Evolutionary conservation across 1,140 invertebrate genomes (phyloP).

Genomic region (Neomicropteryx cornuta): DNA sequence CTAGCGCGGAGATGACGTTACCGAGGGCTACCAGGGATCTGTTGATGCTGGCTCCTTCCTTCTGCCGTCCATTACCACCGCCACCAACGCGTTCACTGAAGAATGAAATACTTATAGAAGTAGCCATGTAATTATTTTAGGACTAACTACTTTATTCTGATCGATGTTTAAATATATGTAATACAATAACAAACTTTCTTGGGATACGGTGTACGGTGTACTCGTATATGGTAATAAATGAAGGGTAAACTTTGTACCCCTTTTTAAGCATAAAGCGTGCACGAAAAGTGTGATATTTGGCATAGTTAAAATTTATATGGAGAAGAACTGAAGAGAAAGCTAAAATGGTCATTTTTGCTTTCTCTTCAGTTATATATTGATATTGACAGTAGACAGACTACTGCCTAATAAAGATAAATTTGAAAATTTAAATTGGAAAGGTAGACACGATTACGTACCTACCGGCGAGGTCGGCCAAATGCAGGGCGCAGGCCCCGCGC

Average conservation of each 20-base stretch:
- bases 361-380: too few relatives aligned
- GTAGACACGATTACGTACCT: too few relatives aligned
- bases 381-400: too few relatives aligned
- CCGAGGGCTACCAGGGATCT: slow-evolving; percentile 68
- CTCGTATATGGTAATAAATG: neutral
- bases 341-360: neutral
- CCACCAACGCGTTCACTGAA: slow-evolving; percentile 20
- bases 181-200: neutral
- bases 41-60: slow-evolving; percentile 75
- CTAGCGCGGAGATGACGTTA: slow-evolving; percentile 66
- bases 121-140: too few relatives aligned
- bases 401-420: too few relatives aligned
- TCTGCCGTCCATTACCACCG: slow-evolving; percentile 35
- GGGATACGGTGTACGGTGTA: neutral
- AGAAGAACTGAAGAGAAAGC: too few relatives aligned
- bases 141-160: neutral
- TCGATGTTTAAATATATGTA: neutral
- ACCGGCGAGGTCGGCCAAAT: slow-evolving; percentile 58
- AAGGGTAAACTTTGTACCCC: too few relatives aligned
- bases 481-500: slow-evolving; percentile 42
- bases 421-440: too few relatives aligned
- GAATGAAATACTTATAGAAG: too few relatives aligned
- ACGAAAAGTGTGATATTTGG: too few relatives aligned
- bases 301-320: too few relatives aligned
- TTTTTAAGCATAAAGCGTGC: too few relatives aligned